These are phyloP conservation scores for Maniola hyperantus DNA, from an alignment of 2,888 invertebrate genomes.

Conservation along the genomic window DNA sequence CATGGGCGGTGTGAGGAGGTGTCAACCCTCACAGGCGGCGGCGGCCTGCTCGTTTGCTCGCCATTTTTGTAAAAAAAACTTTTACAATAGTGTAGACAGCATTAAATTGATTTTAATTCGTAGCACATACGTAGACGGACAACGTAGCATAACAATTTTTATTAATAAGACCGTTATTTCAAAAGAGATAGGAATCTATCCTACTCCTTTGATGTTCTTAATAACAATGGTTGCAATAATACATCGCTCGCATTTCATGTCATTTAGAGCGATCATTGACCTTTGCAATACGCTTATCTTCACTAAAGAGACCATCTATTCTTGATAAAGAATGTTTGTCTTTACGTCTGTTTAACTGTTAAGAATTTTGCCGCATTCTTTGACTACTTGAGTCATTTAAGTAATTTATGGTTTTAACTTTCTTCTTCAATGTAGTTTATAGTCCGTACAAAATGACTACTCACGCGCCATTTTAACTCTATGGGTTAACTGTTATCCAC, in stretches of 20 bases:
- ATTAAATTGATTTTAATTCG: no score
- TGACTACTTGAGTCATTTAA: not conserved
- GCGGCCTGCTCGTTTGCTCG: no score
- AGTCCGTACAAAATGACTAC: no score
- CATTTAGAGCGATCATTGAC: conserved; percentile 37
- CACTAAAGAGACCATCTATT: conserved; percentile 26
- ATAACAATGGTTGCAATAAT: conserved; percentile 3
- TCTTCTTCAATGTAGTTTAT: not conserved
- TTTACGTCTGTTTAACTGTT: conserved; percentile 38
- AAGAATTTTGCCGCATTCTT: conserved; percentile 30
- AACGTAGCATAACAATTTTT: no score
- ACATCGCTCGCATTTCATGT: conserved; percentile 13
- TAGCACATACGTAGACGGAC: no score
- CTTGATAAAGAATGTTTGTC: conserved; percentile 34
- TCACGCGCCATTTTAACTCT: no score
- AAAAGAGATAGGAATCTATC: not conserved
- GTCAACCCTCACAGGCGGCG: no score
- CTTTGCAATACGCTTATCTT: conserved; percentile 39
- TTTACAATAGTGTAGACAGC: no score
- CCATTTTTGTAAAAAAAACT: no score
- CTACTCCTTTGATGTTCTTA: not conserved
- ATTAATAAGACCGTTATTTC: no score
- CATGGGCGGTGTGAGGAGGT: no score
- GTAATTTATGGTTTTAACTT: conserved; percentile 4
- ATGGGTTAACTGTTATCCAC: no score